Base-by-base conservation (phyloP, 2,797 vertebrate genomes). In the Prunella strophiata region DNA sequence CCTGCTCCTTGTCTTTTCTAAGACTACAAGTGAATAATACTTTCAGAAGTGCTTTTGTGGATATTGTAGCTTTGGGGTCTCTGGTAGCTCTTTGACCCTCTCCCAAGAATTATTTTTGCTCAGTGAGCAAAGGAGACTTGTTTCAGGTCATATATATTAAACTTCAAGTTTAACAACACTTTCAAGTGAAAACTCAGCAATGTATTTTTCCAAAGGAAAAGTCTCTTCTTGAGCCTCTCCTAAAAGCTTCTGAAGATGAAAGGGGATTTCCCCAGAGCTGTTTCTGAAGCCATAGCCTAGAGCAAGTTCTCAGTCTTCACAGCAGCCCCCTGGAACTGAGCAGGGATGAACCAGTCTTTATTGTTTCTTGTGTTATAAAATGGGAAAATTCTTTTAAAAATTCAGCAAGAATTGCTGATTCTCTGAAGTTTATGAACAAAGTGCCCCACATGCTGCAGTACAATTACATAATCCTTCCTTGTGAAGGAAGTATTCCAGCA, bases 211-310 rank as follows among this genome's bases (percentile, higher is more conserved):
- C 82, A 81, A 75, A 91, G 43, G 70, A 77, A 76, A 71, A 84
- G 11, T 55, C 29, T 95, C 16, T 89, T 67, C 52, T 52, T 86
- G 75, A 82, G 45, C 38, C 29, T 90, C 30, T 89, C 30, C 40
- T 86, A 47, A 85, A 93, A 68, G 59, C 93, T 83, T 76, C 66
- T 90, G 74, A 93, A 92, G 92, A 95, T 95, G 76, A 94, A 95
- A 95, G 65, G 79, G 91, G 63, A 87, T 95, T 67, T 96, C 93
- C 83, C 91, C 43, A 89, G 88, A 94, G 93, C 86, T 89, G 47
- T 73, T 96, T 95, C 77, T 95, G 80, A 79, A 94, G 70, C 89
- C 43, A 7, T 43, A 63, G 96, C 93, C 94, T 92, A 48, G 23
- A 89, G 95, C 89, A 81, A 86, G 63, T 66, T 86, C 76, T 54